Evolutionary conservation across 2,113 vertebrate species (phyloP), one percentile per base, ranked within the genome.

Genomic region (Hymenochirus boettgeri): DNA sequence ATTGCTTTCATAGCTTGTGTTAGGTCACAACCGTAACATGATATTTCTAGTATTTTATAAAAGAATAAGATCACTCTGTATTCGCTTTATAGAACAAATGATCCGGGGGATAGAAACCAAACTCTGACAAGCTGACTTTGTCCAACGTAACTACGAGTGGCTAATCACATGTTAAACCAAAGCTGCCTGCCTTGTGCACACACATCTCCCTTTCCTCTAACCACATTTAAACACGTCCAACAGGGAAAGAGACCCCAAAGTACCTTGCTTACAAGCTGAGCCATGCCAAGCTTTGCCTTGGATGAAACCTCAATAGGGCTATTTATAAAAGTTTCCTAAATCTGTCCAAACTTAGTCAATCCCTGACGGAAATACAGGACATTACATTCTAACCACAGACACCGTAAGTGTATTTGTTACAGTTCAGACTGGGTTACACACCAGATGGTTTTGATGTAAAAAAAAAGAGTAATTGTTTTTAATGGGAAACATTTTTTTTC

Each of bases 381-480:
- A 42, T 42, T 42, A n/a, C 17, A 42, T 42, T 42, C 39, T n/a
- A 42, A 42, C 39, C 39, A 42, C 39, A 42, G 39, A 42, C 39
- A 42, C 39, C 17, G 39, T 42, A 42, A n/a, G 17, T 42, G 39
- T 42, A 42, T 42, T 42, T 42, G 39, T 17, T n/a, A n/a, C 15
- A n/a, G 13, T 42, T 42, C 39, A 42, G 11, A 42, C 13, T n/a
- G 39, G 39, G 1, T 42, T 42, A 5, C n/a, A 5, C 39, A 42
- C 39, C 39, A 42, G 39, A 42, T 42, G 39, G 39, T 42, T 42
- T 42, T 42, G 39, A 42, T 42, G 39, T 42, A 42, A 42, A 42
- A n/a, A n/a, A n/a, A n/a, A 42, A 42, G 39, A 42, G 39, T 42
- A 42, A 42, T 42, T 42, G 39, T 42, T 42, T 42, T 42, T 42